phyloP scores from a whole-genome alignment of 2,797 vertebrate genomes.

The Chaunax sp. region DNA sequence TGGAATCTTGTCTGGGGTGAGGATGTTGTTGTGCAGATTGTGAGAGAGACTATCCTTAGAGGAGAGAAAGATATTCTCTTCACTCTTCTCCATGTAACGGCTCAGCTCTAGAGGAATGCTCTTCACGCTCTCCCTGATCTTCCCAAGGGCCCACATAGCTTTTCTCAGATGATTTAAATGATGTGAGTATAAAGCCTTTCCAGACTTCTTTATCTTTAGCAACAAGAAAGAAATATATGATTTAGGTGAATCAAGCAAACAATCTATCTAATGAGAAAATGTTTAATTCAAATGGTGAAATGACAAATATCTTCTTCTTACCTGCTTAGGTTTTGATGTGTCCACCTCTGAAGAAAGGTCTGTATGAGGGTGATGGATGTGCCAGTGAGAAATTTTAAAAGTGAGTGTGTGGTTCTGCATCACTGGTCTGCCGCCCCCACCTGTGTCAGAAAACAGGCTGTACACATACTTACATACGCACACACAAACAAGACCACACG shows the following conservation, averaged over 20 bases:
- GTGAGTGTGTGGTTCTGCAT: constrained; percentile 33
- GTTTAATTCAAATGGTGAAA: neutral
- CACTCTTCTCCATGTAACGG: constrained; percentile 53
- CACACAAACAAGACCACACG: neutral
- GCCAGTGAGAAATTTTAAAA: constrained; percentile 57
- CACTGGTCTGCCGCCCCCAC: constrained; percentile 51
- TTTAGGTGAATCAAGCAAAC: constrained; percentile 2
- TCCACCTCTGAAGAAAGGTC: constrained; percentile 16
- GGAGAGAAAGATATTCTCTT: constrained; percentile 42
- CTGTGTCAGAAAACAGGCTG: constrained; percentile 52
- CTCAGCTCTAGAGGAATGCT: constrained; percentile 71
- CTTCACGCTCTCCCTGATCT: constrained; percentile 72
- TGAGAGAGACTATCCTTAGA: constrained; percentile 60
- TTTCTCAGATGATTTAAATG: neutral
- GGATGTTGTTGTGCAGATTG: constrained; percentile 78
- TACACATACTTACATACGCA: constrained; percentile 15
- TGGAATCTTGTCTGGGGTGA: constrained; percentile 81
- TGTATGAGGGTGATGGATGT: constrained; percentile 22
- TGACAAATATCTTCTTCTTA: constrained; percentile 35
- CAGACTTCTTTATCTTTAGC: constrained; percentile 7
- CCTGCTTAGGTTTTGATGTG: constrained; percentile 41
- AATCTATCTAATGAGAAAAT: neutral
- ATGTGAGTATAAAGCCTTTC: constrained; percentile 7
- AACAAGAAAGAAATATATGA: constrained; percentile 3
- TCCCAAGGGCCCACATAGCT: constrained; percentile 78